A percentile compares a stretch with the other conserved stretches of the same genome.
Conservation (phyloP, 2,888 invertebrate species). For the Chymomyza fuscimana region DNA sequence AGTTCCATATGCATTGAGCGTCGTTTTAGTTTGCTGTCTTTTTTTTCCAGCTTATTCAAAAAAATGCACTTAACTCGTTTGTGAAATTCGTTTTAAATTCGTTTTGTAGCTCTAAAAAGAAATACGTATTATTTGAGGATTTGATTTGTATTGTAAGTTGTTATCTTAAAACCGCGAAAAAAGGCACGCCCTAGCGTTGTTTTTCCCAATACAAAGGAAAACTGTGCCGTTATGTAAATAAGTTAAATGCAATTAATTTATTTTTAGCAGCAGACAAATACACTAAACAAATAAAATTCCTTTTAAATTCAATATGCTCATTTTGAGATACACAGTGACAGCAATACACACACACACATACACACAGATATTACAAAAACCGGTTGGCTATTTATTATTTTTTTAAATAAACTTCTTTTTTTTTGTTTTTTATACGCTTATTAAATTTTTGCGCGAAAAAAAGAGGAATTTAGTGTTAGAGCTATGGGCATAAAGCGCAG, state of each 20-base stretch:
- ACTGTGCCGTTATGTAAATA: slow-evolving; percentile 49
- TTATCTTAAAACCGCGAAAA: background rate
- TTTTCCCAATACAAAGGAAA: slow-evolving; percentile 1
- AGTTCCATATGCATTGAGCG: slow-evolving; percentile 45
- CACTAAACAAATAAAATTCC: slow-evolving; percentile 18
- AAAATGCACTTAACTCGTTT: background rate
- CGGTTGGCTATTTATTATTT: slow-evolving; percentile 50
- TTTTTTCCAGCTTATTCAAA: background rate
- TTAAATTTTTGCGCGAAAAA: slow-evolving; percentile 25
- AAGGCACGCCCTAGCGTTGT: background rate
- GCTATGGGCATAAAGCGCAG: background rate
- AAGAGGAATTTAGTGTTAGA: background rate
- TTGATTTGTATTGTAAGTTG: background rate
- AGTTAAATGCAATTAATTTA: slow-evolving; percentile 36
- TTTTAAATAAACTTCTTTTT: slow-evolving; percentile 40
- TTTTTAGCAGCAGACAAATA: slow-evolving; percentile 23
- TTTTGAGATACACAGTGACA: slow-evolving; percentile 9
- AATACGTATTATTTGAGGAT: slow-evolving; percentile 13
- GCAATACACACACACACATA: slow-evolving; percentile 3
- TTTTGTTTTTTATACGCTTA: slow-evolving; percentile 15
- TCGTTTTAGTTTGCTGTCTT: slow-evolving; percentile 17
- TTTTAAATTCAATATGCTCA: slow-evolving; percentile 21
- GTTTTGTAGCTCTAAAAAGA: slow-evolving; percentile 30
- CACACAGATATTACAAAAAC: slow-evolving; percentile 48
- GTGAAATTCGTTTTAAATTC: slow-evolving; percentile 17